phyloP scores from a whole-genome alignment of 30 jellyfish, hydroid and myxozoan genomes.

The Chrysaora quinquecirrha region DNA sequence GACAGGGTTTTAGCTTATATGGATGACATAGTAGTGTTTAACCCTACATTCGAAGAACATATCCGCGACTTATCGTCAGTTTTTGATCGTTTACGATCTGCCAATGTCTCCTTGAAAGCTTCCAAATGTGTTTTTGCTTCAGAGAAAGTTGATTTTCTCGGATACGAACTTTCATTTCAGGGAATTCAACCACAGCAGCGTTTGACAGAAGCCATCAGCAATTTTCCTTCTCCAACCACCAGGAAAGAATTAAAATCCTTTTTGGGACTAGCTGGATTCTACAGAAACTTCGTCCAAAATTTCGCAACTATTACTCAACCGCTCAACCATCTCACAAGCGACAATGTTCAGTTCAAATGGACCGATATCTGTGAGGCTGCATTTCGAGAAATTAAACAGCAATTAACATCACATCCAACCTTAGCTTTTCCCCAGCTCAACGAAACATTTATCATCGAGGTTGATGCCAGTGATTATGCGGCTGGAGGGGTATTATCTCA shows the following conservation, averaged over 20 bases:
- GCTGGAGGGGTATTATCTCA: neutral
- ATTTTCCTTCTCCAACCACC: slow-evolving; percentile 12
- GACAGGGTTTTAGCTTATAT: slow-evolving; percentile 16
- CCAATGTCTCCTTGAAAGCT: slow-evolving; percentile 9
- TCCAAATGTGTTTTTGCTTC: slow-evolving; percentile 28
- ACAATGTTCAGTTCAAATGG: neutral
- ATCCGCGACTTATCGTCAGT: neutral
- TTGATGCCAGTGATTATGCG: no score
- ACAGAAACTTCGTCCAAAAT: no score
- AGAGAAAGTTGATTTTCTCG: slow-evolving; percentile 8
- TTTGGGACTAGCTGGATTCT: no score
- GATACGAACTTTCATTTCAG: slow-evolving; percentile 45
- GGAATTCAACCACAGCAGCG: slow-evolving; percentile 45
- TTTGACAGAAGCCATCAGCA: slow-evolving; percentile 24
- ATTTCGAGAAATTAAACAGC: neutral
- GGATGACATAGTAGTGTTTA: slow-evolving; percentile 27
- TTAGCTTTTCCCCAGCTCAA: neutral
- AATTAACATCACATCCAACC: neutral
- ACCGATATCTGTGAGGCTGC: neutral
- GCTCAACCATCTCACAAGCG: neutral
- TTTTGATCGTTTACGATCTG: slow-evolving; percentile 13
- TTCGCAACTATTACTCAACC: neutral
- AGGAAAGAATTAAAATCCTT: slow-evolving; percentile 25
- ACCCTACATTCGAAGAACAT: slow-evolving; percentile 37
- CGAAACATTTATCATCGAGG: neutral